These are phyloP conservation scores for Kryphioiulus occultus DNA, from an alignment of 2,888 invertebrate genomes.

Conservation along the genomic window DNA sequence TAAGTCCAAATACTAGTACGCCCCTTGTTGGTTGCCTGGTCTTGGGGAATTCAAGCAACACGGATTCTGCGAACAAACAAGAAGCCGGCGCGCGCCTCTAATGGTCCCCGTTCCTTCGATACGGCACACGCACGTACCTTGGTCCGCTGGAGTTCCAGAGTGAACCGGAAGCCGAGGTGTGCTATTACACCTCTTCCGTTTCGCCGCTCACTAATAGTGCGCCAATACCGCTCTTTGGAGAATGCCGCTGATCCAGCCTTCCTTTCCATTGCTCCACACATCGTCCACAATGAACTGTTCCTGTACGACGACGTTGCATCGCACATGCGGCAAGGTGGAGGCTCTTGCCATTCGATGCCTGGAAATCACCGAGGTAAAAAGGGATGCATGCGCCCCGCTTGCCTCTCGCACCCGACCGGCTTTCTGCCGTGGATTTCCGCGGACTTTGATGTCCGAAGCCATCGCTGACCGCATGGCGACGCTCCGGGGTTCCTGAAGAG, in stretches of 20 bases:
- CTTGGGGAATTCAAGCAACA: too few relatives aligned
- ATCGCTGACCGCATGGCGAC: neutral
- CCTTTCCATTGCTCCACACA: neutral
- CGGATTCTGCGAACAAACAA: too few relatives aligned
- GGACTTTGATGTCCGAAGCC: too few relatives aligned
- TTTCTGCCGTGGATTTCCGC: neutral
- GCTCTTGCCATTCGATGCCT: slow-evolving; percentile 5
- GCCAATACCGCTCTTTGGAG: neutral
- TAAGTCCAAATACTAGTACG: too few relatives aligned
- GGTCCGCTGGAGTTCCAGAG: neutral
- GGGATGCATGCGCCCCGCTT: neutral
- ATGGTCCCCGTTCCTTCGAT: too few relatives aligned
- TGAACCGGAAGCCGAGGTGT: neutral
- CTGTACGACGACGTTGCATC: neutral
- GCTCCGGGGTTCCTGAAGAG: neutral
- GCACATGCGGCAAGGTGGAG: neutral
- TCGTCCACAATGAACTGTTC: neutral
- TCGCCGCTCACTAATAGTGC: neutral
- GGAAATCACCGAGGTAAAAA: neutral
- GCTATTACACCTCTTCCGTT: neutral
- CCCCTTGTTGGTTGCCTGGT: too few relatives aligned
- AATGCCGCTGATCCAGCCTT: neutral
- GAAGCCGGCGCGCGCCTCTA: too few relatives aligned
- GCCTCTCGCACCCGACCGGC: neutral
- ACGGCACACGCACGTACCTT: too few relatives aligned